Percentiles rank a stretch among this genome's conserved stretches.
These are phyloP conservation scores for Porites lobata DNA, from an alignment of 92 coral and sea anemone species.

Conservation along the genomic window DNA sequence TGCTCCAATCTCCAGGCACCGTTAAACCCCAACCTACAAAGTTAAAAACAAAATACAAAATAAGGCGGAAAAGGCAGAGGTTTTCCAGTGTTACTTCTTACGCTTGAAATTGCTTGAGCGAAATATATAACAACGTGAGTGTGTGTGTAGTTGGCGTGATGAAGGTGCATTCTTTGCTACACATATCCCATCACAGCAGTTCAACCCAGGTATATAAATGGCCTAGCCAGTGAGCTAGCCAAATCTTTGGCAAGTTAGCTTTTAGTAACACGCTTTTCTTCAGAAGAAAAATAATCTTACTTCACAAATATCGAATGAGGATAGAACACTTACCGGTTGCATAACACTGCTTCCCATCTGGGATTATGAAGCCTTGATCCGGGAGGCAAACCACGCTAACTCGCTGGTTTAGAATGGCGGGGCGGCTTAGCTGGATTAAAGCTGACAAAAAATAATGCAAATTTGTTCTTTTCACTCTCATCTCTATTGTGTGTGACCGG, in stretches of 20 bases:
- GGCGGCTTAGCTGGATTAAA: slow-evolving; percentile 73
- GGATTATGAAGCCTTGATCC: slow-evolving; percentile 41
- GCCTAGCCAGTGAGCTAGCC: too few species aligned
- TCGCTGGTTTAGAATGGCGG: slow-evolving; percentile 66
- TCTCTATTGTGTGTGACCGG: too few species aligned
- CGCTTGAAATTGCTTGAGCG: too few species aligned
- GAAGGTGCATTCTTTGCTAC: too few species aligned
- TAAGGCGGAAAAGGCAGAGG: not conserved
- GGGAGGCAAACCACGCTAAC: slow-evolving; percentile 80
- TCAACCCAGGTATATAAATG: too few species aligned
- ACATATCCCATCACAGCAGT: too few species aligned
- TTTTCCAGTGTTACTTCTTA: too few species aligned
- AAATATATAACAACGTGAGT: too few species aligned
- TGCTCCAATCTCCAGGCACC: slow-evolving; percentile 77
- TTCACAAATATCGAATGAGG: not conserved
- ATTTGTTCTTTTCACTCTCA: too few species aligned
- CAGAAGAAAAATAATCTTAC: not conserved
- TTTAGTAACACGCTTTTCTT: not conserved
- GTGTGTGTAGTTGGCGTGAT: too few species aligned
- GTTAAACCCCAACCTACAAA: slow-evolving; percentile 83
- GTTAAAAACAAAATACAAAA: not conserved
- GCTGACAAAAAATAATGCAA: slow-evolving; percentile 39
- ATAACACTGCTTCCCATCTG: slow-evolving; percentile 58
- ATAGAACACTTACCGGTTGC: slow-evolving; percentile 68
- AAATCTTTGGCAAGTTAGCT: too few species aligned